Conservation (phyloP, 2,888 invertebrate species). For the Pyralis farinalis region DNA sequence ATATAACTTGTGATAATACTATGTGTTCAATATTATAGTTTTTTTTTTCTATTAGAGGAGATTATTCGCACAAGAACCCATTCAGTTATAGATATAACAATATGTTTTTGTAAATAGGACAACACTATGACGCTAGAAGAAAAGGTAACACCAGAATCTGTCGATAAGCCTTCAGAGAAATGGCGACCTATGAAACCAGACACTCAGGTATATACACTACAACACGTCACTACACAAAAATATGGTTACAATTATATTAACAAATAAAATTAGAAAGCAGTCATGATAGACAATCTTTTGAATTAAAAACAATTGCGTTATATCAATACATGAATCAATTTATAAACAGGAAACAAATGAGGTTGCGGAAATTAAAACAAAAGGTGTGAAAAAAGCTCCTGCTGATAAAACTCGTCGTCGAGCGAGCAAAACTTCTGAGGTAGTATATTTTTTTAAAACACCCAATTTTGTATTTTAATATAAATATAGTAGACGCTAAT, state of each 20-base stretch:
- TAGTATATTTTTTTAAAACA: constrained; percentile 1
- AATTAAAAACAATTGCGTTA: too few relatives aligned
- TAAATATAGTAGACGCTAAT: not conserved
- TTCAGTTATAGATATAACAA: constrained; percentile 19
- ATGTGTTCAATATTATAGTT: not conserved
- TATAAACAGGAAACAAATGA: constrained; percentile 38
- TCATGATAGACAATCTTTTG: constrained; percentile 3
- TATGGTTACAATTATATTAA: too few relatives aligned
- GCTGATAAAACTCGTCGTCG: constrained; percentile 8
- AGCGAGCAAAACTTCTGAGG: constrained; percentile 13
- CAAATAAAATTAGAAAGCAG: constrained; percentile 12
- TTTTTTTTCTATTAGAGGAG: not conserved
- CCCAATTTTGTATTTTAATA: not conserved
- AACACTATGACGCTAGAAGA: constrained; percentile 50
- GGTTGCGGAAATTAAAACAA: constrained; percentile 32
- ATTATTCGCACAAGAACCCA: constrained; percentile 4
- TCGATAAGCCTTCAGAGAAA: constrained; percentile 64
- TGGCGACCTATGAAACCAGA: constrained; percentile 70
- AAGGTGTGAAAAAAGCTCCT: constrained; percentile 30
- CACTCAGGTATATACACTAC: constrained; percentile 43
- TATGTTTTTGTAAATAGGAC: constrained; percentile 67
- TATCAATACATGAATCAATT: constrained; percentile 4
- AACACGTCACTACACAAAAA: constrained; percentile 24
- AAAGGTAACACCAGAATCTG: constrained; percentile 39
- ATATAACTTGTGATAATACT: constrained; percentile 26